phyloP scores from a whole-genome alignment of 2,888 invertebrate species.

The Hymenopus coronatus region DNA sequence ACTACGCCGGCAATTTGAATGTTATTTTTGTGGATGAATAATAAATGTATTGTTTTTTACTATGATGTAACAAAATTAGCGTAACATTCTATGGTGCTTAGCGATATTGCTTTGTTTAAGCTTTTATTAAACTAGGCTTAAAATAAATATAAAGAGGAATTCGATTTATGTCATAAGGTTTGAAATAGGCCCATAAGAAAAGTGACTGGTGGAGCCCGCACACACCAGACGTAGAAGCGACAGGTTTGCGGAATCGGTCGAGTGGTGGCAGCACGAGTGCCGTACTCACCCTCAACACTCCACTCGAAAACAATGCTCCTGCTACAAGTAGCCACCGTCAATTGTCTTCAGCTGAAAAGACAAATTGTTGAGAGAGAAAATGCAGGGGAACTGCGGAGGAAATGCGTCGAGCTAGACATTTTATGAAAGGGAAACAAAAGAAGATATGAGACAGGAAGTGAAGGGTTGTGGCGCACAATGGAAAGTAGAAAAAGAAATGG shows the following conservation, averaged over 20 bases:
- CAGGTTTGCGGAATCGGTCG: not conserved
- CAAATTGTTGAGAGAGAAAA: slow-evolving; percentile 16
- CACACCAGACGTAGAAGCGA: not conserved
- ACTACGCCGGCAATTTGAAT: no score
- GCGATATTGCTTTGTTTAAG: no score
- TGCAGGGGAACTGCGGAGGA: not conserved
- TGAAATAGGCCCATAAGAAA: not conserved
- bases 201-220: not conserved
- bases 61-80: no score
- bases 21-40: no score
- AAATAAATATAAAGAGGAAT: no score
- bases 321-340: slow-evolving; percentile 6
- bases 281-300: not conserved
- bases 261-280: slow-evolving; percentile 15
- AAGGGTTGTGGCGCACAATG: not conserved
- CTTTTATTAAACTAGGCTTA: no score
- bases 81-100: no score
- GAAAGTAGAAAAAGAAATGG: not conserved
- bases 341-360: slow-evolving; percentile 14
- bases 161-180: not conserved
- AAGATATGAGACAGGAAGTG: not conserved
- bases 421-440: slow-evolving; percentile 9
- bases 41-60: no score
- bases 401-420: not conserved
- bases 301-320: not conserved